Conservation (phyloP, 2,888 invertebrate genomes). For the Hirudinaria manillensis region DNA sequence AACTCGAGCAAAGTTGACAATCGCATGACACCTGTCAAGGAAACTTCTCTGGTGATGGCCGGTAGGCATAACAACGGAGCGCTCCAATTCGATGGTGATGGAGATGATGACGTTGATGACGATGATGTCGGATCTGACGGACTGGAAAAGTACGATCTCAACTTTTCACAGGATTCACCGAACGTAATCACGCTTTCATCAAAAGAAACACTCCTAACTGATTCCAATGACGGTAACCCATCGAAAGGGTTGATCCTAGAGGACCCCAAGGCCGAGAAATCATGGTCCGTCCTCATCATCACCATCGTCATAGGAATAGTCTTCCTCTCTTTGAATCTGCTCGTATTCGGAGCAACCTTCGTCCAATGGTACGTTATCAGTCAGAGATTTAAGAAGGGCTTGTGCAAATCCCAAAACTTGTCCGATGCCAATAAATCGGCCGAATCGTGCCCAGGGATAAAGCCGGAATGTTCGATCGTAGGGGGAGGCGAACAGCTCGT, state of each 20-base stretch:
- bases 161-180: neutral
- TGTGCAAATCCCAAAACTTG: slow-evolving; percentile 7
- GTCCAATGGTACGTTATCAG: slow-evolving; percentile 27
- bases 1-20: neutral
- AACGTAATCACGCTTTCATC: too few relatives aligned
- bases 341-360: slow-evolving; percentile 30
- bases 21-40: neutral
- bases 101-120: slow-evolving; percentile 8
- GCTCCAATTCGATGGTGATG: neutral
- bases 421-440: neutral
- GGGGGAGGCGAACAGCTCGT: neutral
- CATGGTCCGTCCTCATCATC: slow-evolving; percentile 11
- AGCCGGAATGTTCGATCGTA: neutral
- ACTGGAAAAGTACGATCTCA: neutral
- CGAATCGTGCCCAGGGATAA: neutral
- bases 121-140: neutral
- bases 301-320: slow-evolving; percentile 25
- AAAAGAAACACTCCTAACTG: neutral
- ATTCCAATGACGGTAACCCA: neutral
- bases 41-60: neutral
- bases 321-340: slow-evolving; percentile 25
- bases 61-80: neutral
- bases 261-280: neutral
- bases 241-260: neutral
- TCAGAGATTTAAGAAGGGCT: neutral